Evolutionary conservation across 1,140 invertebrate genomes (phyloP), one percentile per base, ranked within the genome.

Genomic region (Aphidius gifuensis): DNA sequence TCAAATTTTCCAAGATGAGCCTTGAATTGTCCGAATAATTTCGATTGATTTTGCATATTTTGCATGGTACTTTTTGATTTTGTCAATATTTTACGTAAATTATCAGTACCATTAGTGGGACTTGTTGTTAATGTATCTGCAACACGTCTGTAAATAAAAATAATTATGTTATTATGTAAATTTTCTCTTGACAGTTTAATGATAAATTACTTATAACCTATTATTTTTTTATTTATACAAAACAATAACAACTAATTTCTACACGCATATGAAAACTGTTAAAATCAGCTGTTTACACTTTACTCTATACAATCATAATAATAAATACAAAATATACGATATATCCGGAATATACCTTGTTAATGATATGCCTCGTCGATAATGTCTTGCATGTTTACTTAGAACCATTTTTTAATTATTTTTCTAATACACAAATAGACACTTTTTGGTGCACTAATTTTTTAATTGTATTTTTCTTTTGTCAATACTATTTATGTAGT

Each of bases 371-470:
- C 61, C 55, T 50, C 55, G 70, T 43, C 68, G 69, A 38, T 78
- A 80, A 62, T 84, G 83, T 66, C 84, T 85, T 5, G 82, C 79
- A 40, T 85, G 85, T n/a, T 73, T 87, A 56, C 84, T 86, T 70
- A 86, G 85, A 67, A 73, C 87, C 49, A 80, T 83, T 5, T 67
- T 74, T 64, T 67, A 87, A 55, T 85, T 86, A 69, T 81, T 83
- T 16, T 16, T 16, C 16, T 16, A 16, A 16, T 16, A 16, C 0
- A 16, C 16, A 16, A 16, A 16, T 16, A 16, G 16, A 16, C 16
- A 16, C 16, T 16, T 16, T 16, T 16, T 16, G 16, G 16, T 16
- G 16, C 16, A 16, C 16, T 16, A 16, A 16, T 16, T 16, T 16
- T 16, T 16, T 16, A 16, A 16, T 16, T 16, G 16, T 16, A 16